phyloP scores from a whole-genome alignment of 2,113 vertebrate species.

The Vulpes ferrilata region DNA sequence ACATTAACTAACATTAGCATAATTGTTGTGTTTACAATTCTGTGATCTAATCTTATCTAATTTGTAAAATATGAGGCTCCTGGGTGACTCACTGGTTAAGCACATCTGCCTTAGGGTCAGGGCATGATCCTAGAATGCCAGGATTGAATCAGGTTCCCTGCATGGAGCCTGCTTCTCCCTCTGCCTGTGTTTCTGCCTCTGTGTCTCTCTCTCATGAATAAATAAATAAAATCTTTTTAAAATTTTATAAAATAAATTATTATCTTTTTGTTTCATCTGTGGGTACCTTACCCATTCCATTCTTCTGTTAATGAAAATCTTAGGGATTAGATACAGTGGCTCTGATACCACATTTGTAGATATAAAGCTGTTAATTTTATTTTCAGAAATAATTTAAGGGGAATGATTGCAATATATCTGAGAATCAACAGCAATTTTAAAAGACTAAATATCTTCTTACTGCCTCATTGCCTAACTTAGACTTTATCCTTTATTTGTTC shows the following conservation, averaged over 20 bases:
- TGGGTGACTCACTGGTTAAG: too few relatives aligned
- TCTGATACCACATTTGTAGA: neutral
- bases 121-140: too few relatives aligned
- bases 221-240: too few relatives aligned
- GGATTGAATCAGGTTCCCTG: too few relatives aligned
- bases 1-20: neutral
- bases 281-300: neutral
- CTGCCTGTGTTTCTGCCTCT: too few relatives aligned
- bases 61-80: neutral
- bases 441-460: neutral
- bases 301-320: neutral
- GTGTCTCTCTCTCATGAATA: too few relatives aligned
- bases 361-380: neutral
- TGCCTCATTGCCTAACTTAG: neutral
- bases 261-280: neutral
- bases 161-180: too few relatives aligned
- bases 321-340: neutral
- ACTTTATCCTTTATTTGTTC: neutral
- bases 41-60: neutral
- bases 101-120: too few relatives aligned
- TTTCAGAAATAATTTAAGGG: constrained; percentile 1
- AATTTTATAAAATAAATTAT: too few relatives aligned
- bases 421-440: neutral
- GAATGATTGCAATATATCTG: neutral
- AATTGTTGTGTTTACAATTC: neutral